phyloP scores from a whole-genome alignment of 1,140 invertebrate species.

The Drosophila miranda region DNA sequence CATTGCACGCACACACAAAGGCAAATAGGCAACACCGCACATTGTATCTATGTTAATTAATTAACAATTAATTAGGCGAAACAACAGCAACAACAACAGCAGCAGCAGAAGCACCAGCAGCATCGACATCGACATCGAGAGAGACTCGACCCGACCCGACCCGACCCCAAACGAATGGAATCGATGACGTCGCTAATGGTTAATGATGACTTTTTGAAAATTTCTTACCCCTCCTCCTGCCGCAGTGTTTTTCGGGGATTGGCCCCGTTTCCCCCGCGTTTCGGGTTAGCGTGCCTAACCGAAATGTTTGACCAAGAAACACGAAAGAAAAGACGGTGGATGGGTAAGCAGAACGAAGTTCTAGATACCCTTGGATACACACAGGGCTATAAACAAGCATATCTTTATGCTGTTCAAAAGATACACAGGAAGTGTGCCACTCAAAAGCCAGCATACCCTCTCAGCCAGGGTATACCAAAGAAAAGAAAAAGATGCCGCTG shows the following conservation, averaged over 20 bases:
- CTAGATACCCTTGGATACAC: no score
- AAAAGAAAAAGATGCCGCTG: conserved; percentile 44
- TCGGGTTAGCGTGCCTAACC: conserved; percentile 70
- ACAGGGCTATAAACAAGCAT: no score
- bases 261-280: conserved; percentile 57
- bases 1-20: conserved; percentile 44
- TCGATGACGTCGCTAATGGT: conserved; percentile 79
- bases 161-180: conserved; percentile 25
- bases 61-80: conserved; percentile 79
- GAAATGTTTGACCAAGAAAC: conserved; percentile 58
- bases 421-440: no score
- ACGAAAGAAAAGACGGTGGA: neutral
- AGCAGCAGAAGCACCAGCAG: conserved; percentile 19
- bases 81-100: conserved; percentile 36
- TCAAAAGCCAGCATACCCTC: no score
- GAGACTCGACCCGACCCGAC: no score
- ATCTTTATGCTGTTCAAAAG: no score
- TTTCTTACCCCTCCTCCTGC: conserved; percentile 23
- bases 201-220: conserved; percentile 71
- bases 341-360: no score
- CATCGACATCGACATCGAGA: conserved; percentile 23
- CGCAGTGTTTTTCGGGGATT: conserved; percentile 51
- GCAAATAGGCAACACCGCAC: conserved; percentile 16
- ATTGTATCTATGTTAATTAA: conserved; percentile 80
- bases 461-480: neutral